Evolutionary conservation across 1,140 invertebrate species (phyloP).

Genomic region (Drosophila malerkotliana): DNA sequence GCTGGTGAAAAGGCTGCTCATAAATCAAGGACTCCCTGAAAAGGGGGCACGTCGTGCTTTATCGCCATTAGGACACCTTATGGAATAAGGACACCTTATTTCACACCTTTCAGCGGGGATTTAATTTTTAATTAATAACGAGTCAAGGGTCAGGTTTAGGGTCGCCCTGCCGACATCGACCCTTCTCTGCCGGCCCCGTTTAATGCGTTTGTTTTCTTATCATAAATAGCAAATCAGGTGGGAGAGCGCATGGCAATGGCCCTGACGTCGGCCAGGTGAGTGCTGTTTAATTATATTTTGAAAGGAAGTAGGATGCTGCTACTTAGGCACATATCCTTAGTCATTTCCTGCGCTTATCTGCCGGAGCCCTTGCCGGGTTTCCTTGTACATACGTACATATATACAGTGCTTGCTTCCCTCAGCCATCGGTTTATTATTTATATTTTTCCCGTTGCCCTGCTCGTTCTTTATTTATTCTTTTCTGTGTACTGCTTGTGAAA

Average conservation of each 20-base stretch:
- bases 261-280: constrained; percentile 49
- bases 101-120: constrained; percentile 79
- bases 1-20: constrained; percentile 35
- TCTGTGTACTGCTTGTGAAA: constrained; percentile 68
- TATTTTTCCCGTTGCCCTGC: constrained; percentile 47
- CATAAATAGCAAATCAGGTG: constrained; percentile 79
- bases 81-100: no score
- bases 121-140: constrained; percentile 83
- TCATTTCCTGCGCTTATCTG: constrained; percentile 81
- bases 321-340: constrained; percentile 79
- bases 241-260: constrained; percentile 57
- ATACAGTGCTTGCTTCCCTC: constrained; percentile 1
- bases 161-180: constrained; percentile 41
- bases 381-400: not conserved
- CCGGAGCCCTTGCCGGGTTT: constrained; percentile 26
- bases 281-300: constrained; percentile 79
- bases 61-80: constrained; percentile 73
- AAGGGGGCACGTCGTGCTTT: constrained; percentile 60
- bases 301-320: constrained; percentile 69
- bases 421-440: constrained; percentile 69
- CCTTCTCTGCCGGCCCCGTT: constrained; percentile 25
- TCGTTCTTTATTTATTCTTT: constrained; percentile 50
- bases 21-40: constrained; percentile 68
- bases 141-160: constrained; percentile 67
- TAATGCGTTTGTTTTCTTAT: constrained; percentile 83